phyloP scores from a whole-genome alignment of 1,140 invertebrate genomes.

The Kradibia gibbosae region DNA sequence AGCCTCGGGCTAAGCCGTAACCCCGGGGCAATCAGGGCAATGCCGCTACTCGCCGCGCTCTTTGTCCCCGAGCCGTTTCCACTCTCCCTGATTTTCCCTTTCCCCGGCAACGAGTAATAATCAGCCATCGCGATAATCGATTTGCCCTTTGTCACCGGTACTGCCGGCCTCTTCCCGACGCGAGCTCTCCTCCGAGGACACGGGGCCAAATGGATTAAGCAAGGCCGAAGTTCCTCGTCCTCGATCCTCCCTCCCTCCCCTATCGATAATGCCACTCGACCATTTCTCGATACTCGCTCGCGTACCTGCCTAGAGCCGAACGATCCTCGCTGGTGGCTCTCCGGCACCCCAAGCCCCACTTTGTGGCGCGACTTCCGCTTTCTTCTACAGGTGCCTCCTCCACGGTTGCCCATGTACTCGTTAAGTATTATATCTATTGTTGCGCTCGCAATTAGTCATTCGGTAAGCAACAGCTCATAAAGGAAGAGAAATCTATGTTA shows the following conservation, averaged over 20 bases:
- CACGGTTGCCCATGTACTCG: conserved; percentile 57
- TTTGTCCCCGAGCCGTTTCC: not conserved
- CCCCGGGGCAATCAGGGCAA: conserved; percentile 31
- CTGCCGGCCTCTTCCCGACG: too few species aligned
- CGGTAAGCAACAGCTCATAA: conserved; percentile 61
- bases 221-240: too few species aligned
- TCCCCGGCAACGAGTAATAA: not conserved
- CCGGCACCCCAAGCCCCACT: not conserved
- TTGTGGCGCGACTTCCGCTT: not conserved
- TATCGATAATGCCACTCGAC: conserved; percentile 63
- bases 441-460: conserved; percentile 72
- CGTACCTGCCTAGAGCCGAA: too few species aligned
- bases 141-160: conserved; percentile 10
- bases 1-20: conserved; percentile 29
- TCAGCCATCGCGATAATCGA: conserved; percentile 42
- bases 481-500: conserved; percentile 67
- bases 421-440: conserved; percentile 71
- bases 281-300: too few species aligned
- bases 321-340: too few species aligned
- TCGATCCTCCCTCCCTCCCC: conserved; percentile 52
- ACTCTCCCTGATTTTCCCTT: not conserved
- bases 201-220: conserved; percentile 52
- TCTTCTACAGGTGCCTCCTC: conserved; percentile 33
- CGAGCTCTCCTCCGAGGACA: not conserved
- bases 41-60: conserved; percentile 8